Evolutionary conservation across 2,113 vertebrate species (phyloP), one percentile per base, ranked within the genome.

Genomic region (Panthera leo): DNA sequence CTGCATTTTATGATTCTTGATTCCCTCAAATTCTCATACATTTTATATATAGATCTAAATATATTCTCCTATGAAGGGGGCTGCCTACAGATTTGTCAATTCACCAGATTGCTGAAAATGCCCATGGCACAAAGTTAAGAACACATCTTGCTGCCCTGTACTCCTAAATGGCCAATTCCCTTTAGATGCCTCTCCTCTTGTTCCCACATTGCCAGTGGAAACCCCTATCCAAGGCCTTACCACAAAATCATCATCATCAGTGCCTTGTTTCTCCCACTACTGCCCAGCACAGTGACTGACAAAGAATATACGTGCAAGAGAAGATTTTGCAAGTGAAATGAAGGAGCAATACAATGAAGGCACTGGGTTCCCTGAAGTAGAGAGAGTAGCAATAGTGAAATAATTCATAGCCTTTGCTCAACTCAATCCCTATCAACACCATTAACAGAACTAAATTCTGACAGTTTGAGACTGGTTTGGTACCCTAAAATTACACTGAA

Each of bases 21-120:
- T 61, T 75, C 25, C 42, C 19, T 79, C 79, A 45, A 92, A 92
- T 91, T 67, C 15, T 4, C 11, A 18, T 82, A 23, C n/a, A 92
- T 89, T 75, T 92, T 53, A 36, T 51, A 78, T 67, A 83, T 15
- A 15, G 14, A 92, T 93, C 31, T 70, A 86, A 90, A 90, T 34
- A 58, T 53, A n/a, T 27, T 84, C 10, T 92, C 45, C 63, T 36
- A 67, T 19, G 29, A 51, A 71, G 25, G 1, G 12, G 29, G 14
- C 31, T 29, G 29, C 18, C 31, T 29, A 7, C 58, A 21, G 29
- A 2, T 14, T 84, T 67, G 3, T 12, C n/a, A 67, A 11, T 53
- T 94, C 9, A 71, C 7, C 4, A 87, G 29, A 73, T 42, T 78
- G 34, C 27, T 36, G 51, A 80, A 92, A 39, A 95, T 83, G 21